phyloP scores from a whole-genome alignment of 37 sponge, comb jelly and placozoan species.

The Amphimedon queenslandica region DNA sequence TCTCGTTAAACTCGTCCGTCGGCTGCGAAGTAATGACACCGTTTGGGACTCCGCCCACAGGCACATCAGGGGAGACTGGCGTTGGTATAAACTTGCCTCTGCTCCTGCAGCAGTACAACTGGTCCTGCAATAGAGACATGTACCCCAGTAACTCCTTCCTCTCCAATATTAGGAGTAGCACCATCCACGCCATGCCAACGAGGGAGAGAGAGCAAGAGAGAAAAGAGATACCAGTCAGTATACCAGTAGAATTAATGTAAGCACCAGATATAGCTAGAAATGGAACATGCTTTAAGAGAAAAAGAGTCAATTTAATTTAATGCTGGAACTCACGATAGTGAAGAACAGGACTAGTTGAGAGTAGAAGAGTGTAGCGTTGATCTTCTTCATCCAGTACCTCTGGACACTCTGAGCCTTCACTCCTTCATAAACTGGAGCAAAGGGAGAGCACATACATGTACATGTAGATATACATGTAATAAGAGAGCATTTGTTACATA shows the following conservation, averaged over 20 bases:
- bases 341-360: constrained; percentile 27
- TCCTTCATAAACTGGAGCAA: background rate
- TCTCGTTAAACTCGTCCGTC: no score
- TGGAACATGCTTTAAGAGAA: constrained; percentile 11
- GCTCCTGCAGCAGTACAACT: no score
- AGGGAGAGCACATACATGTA: background rate
- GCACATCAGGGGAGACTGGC: no score
- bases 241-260: background rate
- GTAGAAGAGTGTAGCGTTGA: constrained; percentile 57
- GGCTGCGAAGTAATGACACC: no score
- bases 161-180: background rate
- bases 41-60: no score
- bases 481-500: background rate
- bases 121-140: background rate
- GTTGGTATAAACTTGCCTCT: no score
- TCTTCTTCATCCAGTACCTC: constrained; percentile 36
- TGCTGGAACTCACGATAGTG: no score
- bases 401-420: background rate
- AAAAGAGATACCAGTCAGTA: constrained; percentile 31
- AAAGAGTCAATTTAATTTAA: background rate
- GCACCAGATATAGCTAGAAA: constrained; percentile 9
- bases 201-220: constrained; percentile 30
- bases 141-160: background rate
- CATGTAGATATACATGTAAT: background rate
- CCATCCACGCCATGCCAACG: constrained; percentile 18